Evolutionary conservation across 2,113 vertebrate species (phyloP).

Genomic region (Pampusana beccarii): DNA sequence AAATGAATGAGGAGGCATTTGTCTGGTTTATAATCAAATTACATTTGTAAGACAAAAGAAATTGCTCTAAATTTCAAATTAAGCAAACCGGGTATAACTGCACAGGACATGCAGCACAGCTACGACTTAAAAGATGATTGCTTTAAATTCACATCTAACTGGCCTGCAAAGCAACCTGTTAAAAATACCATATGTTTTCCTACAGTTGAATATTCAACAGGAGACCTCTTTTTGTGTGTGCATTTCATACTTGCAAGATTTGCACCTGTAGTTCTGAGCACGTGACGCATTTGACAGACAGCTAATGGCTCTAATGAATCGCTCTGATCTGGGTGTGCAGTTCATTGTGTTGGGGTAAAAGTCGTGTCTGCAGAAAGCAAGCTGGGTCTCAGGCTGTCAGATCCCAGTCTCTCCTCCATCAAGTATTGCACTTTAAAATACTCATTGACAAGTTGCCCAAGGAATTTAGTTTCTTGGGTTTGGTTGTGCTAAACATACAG

Average conservation of each 20-base stretch:
- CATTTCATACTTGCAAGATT: constrained; percentile 68
- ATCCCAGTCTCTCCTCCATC: constrained; percentile 57
- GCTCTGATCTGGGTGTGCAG: constrained; percentile 30
- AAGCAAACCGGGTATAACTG: constrained; percentile 53
- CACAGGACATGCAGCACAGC: constrained; percentile 60
- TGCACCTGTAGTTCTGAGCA: constrained; percentile 65
- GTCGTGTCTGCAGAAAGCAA: not conserved
- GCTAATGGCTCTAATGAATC: constrained; percentile 63
- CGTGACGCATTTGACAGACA: constrained; percentile 41
- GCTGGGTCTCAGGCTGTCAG: not conserved
- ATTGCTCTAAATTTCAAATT: constrained; percentile 66
- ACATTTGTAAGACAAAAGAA: constrained; percentile 67
- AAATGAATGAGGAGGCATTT: not conserved
- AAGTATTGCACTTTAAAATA: constrained; percentile 86
- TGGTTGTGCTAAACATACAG: constrained; percentile 12
- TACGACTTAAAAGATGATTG: constrained; percentile 65
- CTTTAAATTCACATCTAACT: constrained; percentile 72
- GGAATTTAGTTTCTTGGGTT: constrained; percentile 33
- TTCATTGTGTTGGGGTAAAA: constrained; percentile 11
- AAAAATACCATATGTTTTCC: constrained; percentile 65
- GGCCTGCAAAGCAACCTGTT: constrained; percentile 69
- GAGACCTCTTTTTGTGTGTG: constrained; percentile 70
- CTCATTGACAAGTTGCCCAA: constrained; percentile 23
- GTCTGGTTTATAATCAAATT: constrained; percentile 53
- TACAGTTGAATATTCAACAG: constrained; percentile 72